phyloP scores from a whole-genome alignment of 2,888 invertebrate species.

The Ferdinandea cuprea region DNA sequence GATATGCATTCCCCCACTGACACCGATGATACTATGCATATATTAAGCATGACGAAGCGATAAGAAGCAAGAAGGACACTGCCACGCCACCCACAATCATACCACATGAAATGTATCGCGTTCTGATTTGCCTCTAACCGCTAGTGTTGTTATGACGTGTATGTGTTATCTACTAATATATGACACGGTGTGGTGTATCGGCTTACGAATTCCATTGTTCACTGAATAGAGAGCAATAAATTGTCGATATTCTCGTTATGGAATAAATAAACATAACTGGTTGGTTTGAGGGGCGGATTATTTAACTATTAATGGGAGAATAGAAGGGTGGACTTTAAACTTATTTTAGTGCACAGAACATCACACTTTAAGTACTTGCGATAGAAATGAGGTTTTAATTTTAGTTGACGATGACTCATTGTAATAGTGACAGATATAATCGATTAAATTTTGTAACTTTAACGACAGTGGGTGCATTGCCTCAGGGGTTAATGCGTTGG shows the following conservation, averaged over 20 bases:
- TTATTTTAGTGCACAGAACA: conserved; percentile 37
- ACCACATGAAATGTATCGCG: too few species aligned
- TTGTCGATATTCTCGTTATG: conserved; percentile 58
- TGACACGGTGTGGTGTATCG: conserved; percentile 15
- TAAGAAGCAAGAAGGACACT: conserved; percentile 31
- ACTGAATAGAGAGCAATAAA: conserved; percentile 70
- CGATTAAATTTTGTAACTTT: neutral
- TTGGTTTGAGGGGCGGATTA: neutral
- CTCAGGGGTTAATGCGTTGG: too few species aligned
- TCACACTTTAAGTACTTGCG: conserved; percentile 17
- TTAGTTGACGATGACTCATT: conserved; percentile 1
- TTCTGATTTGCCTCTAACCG: too few species aligned
- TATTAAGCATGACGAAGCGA: conserved; percentile 60
- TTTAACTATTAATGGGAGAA: neutral
- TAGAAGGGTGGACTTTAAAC: conserved; percentile 34
- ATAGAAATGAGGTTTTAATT: conserved; percentile 38
- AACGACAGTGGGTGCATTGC: too few species aligned
- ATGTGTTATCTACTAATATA: neutral
- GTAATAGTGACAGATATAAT: too few species aligned
- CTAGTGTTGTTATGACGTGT: neutral
- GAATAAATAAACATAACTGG: conserved; percentile 55
- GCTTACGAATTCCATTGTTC: conserved; percentile 53
- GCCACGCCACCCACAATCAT: neutral
- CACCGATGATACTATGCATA: conserved; percentile 59
- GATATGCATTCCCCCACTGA: conserved; percentile 55